A percentile compares a stretch with the other conserved stretches of the same genome.
Conservation (phyloP, 2,113 vertebrate genomes). For the Butorides virescens region DNA sequence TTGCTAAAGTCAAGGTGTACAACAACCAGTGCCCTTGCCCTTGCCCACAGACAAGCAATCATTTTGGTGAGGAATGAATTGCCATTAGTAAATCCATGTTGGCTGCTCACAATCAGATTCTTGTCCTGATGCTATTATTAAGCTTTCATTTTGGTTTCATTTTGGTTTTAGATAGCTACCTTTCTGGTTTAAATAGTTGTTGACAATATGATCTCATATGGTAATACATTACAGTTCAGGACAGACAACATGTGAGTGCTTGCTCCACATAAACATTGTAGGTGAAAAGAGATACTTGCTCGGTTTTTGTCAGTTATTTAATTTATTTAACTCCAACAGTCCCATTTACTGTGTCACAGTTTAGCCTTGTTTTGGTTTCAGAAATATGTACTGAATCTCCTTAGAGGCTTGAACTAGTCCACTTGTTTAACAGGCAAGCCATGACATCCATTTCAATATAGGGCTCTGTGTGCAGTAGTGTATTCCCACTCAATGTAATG, state of each 20-base stretch:
- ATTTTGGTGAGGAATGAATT: neutral
- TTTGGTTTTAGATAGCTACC: neutral
- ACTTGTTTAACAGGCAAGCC: neutral
- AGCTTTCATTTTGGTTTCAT: neutral
- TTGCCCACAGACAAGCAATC: neutral
- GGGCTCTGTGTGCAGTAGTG: neutral
- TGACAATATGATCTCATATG: neutral
- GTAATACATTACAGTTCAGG: neutral
- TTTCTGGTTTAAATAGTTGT: neutral
- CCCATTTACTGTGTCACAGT: neutral
- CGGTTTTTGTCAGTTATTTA: neutral
- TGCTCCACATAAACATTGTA: neutral
- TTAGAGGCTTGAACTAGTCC: neutral
- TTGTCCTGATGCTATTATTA: neutral
- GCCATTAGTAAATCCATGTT: neutral
- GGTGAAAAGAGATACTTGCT: neutral
- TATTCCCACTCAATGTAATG: neutral
- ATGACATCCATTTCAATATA: neutral
- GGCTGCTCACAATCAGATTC: neutral
- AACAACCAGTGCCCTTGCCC: neutral
- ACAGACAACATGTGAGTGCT: neutral
- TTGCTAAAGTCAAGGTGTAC: neutral
- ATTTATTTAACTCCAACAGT: neutral
- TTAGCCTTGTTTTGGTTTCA: neutral
- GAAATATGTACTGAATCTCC: neutral